phyloP scores from a whole-genome alignment of 2,113 vertebrate genomes.

The Xiphophorus couchianus region DNA sequence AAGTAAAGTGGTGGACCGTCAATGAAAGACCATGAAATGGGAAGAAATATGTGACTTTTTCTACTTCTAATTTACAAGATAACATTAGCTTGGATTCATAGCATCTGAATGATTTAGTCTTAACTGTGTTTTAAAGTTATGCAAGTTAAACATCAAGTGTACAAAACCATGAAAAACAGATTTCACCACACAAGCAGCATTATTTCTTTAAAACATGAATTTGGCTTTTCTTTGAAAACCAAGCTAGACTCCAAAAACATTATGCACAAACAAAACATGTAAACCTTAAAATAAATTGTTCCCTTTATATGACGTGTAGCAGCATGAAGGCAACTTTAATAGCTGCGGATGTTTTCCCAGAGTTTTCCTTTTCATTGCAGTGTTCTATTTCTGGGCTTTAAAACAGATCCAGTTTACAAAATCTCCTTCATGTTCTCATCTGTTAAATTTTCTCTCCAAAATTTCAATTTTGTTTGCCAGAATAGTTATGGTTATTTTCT shows the following conservation, averaged over 20 bases:
- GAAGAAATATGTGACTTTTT: neutral
- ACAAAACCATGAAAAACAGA: neutral
- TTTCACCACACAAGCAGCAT: neutral
- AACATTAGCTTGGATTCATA: neutral
- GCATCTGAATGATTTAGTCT: neutral
- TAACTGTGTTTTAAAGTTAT: neutral
- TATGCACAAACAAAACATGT: neutral
- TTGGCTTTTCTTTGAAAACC: neutral
- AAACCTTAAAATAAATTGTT: neutral
- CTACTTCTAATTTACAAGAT: too few species aligned
- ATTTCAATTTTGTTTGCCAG: neutral
- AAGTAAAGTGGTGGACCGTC: neutral
- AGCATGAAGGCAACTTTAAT: too few species aligned
- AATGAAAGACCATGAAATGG: neutral
- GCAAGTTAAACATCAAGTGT: neutral
- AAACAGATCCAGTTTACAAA: too few species aligned
- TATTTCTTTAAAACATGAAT: too few species aligned
- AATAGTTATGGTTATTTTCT: conserved; percentile 9
- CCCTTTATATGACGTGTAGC: neutral
- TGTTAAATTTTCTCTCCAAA: neutral
- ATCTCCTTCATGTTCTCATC: neutral
- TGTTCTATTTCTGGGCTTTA: neutral
- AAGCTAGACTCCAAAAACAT: neutral
- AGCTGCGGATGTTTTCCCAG: too few species aligned
- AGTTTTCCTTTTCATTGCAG: neutral